Evolutionary conservation across 2,797 vertebrate genomes (phyloP).

Genomic region (Thamnophis elegans): DNA sequence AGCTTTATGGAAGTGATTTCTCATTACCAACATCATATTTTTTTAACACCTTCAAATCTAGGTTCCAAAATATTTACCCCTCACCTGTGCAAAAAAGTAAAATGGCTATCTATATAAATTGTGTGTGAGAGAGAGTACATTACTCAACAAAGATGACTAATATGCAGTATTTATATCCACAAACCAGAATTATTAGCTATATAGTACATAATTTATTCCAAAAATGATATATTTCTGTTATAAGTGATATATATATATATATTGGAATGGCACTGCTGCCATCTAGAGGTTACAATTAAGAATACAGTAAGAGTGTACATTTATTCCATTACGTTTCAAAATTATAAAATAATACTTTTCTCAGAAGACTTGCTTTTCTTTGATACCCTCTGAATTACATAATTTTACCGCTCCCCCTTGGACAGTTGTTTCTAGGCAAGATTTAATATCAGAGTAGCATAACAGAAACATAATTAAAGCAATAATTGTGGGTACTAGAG

Average conservation of each 20-base stretch:
- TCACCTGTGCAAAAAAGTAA: background rate
- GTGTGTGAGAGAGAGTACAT: background rate
- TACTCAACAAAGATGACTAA: background rate
- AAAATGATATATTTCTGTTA: background rate
- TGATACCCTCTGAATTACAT: background rate
- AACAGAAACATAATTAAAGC: background rate
- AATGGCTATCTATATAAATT: background rate
- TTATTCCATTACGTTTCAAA: background rate
- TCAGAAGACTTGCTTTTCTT: background rate
- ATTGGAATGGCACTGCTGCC: conserved; percentile 52
- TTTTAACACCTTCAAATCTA: background rate
- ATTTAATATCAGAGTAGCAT: background rate
- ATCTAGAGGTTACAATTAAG: conserved; percentile 42
- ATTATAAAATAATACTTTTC: background rate
- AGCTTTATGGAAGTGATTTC: background rate
- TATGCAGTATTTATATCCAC: background rate
- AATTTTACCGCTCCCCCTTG: background rate
- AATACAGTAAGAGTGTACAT: background rate
- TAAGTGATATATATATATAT: background rate
- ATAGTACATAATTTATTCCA: background rate
- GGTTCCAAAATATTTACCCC: background rate
- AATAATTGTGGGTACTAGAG: background rate
- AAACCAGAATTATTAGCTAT: background rate
- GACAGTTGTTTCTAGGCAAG: background rate
- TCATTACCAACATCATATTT: background rate